These are phyloP conservation scores for Artibeus lituratus DNA, from an alignment of 2,797 vertebrate species.

Conservation along the genomic window DNA sequence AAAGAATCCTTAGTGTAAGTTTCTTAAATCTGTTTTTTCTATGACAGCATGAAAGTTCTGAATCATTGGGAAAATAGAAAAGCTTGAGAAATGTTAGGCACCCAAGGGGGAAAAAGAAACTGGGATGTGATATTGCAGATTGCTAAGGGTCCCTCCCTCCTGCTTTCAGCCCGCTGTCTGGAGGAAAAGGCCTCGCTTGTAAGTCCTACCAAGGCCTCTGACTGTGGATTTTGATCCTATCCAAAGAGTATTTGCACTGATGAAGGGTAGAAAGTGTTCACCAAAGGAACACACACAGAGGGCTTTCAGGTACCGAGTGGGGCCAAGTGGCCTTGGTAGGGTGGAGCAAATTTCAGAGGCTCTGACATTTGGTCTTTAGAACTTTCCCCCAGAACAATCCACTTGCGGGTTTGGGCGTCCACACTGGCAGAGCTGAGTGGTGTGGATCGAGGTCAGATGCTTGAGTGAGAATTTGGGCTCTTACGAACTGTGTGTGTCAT, in stretches of 20 bases:
- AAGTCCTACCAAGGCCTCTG: background rate
- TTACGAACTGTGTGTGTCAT: background rate
- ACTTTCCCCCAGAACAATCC: too few relatives aligned
- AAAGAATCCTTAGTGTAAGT: background rate
- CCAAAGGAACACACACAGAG: background rate
- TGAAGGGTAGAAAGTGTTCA: background rate
- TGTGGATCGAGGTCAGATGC: background rate
- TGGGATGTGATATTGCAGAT: background rate
- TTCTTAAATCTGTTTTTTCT: background rate
- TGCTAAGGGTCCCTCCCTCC: too few relatives aligned
- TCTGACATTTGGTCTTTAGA: background rate
- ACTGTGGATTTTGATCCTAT: background rate
- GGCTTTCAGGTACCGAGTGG: background rate
- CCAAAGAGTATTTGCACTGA: background rate
- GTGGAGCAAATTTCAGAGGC: background rate
- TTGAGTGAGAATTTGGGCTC: background rate
- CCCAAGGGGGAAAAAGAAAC: background rate
- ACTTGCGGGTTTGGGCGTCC: background rate
- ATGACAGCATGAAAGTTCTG: background rate
- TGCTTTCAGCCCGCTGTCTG: background rate
- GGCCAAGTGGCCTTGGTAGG: background rate
- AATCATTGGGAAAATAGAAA: background rate
- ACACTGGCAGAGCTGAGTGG: background rate
- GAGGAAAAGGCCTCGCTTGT: background rate
- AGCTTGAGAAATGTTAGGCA: background rate